Conservation (phyloP, 2,888 invertebrate species). For the Standfussiana lucernea region DNA sequence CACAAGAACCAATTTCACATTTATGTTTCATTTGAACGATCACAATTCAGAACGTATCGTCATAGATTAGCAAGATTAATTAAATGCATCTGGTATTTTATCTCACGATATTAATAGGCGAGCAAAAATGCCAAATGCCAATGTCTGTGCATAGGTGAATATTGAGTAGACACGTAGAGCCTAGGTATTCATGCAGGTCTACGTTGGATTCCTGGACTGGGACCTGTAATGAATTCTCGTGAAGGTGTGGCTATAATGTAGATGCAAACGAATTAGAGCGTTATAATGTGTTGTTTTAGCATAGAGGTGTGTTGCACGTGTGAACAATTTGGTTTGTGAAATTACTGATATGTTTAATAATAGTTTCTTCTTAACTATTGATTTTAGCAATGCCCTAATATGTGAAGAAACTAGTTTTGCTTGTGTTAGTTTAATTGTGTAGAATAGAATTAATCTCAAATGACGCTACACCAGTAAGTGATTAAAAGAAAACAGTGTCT, state of each 20-base stretch:
- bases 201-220: not conserved
- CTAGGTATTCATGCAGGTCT: conserved; percentile 35
- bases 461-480: not conserved
- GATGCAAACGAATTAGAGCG: not conserved
- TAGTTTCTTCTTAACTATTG: not conserved
- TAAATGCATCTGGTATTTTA: conserved; percentile 56
- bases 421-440: not conserved
- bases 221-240: not conserved
- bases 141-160: conserved; percentile 42
- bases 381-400: not conserved
- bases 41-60: conserved; percentile 14
- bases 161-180: conserved; percentile 15
- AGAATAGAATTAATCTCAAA: not conserved
- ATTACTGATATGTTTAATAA: not conserved
- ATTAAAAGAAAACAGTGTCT: not conserved
- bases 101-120: conserved; percentile 58
- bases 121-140: conserved; percentile 56
- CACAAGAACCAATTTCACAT: conserved; percentile 4
- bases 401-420: not conserved
- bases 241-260: conserved; percentile 5
- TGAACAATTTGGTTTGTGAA: not conserved
- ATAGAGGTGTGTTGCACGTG: not conserved
- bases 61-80: conserved; percentile 49
- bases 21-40: conserved; percentile 4
- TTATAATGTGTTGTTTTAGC: not conserved